A percentile compares a stretch with the other conserved stretches of the same genome.
Evolutionary conservation across 2,888 invertebrate genomes (phyloP).

Genomic region (Frankliniella intonsa): DNA sequence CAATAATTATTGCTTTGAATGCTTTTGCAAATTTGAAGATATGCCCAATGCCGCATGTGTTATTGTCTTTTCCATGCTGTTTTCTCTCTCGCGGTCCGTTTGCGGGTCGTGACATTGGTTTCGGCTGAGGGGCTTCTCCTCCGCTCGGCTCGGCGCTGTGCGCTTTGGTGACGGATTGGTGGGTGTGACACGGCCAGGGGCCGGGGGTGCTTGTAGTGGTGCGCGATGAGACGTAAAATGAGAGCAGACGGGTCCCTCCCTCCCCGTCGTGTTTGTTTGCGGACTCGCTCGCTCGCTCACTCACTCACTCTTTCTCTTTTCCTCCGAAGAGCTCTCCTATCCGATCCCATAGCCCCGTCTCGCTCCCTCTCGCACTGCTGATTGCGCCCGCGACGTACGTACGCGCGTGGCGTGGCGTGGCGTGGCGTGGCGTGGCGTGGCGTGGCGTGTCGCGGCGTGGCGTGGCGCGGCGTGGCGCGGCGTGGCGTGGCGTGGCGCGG

Average conservation of each 20-base stretch:
- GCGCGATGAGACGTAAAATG: conserved; percentile 16
- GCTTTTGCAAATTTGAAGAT: too few relatives aligned
- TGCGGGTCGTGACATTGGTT: too few relatives aligned
- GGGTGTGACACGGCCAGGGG: not conserved
- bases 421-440: too few relatives aligned
- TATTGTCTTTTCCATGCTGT: too few relatives aligned
- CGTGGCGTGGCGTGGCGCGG: too few relatives aligned
- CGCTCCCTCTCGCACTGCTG: not conserved
- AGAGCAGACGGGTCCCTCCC: not conserved
- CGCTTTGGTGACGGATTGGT: not conserved
- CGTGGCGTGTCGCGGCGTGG: too few relatives aligned
- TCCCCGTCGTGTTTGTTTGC: not conserved
- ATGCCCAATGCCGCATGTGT: too few relatives aligned
- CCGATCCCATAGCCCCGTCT: not conserved
- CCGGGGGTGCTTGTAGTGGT: not conserved
- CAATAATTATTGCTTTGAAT: too few relatives aligned
- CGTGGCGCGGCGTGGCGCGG: too few relatives aligned
- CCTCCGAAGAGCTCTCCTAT: too few relatives aligned
- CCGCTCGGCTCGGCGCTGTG: not conserved
- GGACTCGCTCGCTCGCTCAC: not conserved
- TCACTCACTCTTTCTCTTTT: not conserved
- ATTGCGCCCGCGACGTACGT: not conserved
- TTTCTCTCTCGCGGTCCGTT: too few relatives aligned
- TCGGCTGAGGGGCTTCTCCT: not conserved
- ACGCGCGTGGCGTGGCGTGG: too few relatives aligned